Conservation (phyloP, 2,888 invertebrate species). For the Drosophila anomalata region DNA sequence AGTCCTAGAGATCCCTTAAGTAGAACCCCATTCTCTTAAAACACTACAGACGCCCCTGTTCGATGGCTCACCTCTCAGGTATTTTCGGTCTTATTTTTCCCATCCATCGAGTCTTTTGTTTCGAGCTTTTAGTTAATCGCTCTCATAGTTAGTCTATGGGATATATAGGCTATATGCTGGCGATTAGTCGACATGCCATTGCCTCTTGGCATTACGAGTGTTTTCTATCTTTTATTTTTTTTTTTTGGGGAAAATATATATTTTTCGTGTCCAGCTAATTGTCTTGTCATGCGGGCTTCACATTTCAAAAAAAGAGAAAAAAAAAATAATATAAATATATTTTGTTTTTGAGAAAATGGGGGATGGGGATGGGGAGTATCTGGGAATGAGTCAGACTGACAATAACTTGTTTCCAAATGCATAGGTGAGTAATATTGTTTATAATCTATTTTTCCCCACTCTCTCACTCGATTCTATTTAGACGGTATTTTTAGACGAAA, state of each 20-base stretch:
- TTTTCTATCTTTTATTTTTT: constrained; percentile 8
- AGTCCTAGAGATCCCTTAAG: too few species aligned
- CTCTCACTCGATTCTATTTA: not conserved
- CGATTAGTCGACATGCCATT: constrained; percentile 31
- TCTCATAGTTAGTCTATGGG: constrained; percentile 28
- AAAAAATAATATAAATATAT: not conserved
- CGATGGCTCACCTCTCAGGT: constrained; percentile 24
- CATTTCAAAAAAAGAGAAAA: not conserved
- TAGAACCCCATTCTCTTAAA: too few species aligned
- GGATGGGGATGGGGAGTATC: constrained; percentile 3
- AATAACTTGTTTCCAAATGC: constrained; percentile 24
- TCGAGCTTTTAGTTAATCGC: constrained; percentile 4
- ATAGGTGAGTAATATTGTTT: constrained; percentile 31
- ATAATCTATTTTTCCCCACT: not conserved
- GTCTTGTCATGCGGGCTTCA: constrained; percentile 45
- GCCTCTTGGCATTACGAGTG: constrained; percentile 19
- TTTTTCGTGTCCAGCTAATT: constrained; percentile 50
- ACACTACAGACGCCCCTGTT: too few species aligned
- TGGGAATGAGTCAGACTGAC: constrained; percentile 29
- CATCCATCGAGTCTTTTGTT: constrained; percentile 1
- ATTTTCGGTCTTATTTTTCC: constrained; percentile 11
- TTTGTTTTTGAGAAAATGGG: too few species aligned
- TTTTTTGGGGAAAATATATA: constrained; percentile 11
- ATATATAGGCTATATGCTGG: constrained; percentile 23
- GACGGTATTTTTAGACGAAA: constrained; percentile 41